These are phyloP conservation scores for Portunus trituberculatus DNA, from an alignment of 1,140 invertebrate genomes.

Conservation along the genomic window DNA sequence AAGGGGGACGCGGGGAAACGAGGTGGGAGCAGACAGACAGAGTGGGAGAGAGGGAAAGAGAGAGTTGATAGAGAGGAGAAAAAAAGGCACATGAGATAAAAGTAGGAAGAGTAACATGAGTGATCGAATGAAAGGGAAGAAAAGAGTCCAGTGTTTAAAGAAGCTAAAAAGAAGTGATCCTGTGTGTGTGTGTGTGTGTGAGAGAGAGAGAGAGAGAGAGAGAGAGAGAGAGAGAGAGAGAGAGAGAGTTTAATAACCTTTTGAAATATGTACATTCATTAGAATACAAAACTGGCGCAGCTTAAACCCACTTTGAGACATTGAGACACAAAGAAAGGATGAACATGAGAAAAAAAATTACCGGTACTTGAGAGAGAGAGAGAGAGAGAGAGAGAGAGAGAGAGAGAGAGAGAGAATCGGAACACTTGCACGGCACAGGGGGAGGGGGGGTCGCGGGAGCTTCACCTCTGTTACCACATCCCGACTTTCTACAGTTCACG, in stretches of 20 bases:
- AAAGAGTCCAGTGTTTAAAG: too few species aligned
- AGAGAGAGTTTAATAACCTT: too few species aligned
- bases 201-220: conserved; percentile 14
- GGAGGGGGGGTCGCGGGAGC: background rate
- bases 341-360: too few species aligned
- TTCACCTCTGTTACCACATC: background rate
- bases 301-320: too few species aligned
- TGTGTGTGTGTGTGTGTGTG: too few species aligned
- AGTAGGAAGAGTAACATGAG: too few species aligned
- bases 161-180: too few species aligned
- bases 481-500: background rate
- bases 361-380: background rate
- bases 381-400: conserved; percentile 28
- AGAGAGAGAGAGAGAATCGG: background rate
- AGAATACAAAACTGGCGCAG: too few species aligned
- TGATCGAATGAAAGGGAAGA: too few species aligned
- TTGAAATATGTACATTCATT: too few species aligned
- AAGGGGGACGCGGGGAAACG: background rate
- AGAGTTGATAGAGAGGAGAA: background rate
- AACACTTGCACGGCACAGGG: background rate
- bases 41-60: background rate
- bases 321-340: too few species aligned
- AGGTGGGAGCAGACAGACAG: background rate
- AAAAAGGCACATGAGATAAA: background rate
- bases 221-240: background rate